phyloP scores from a whole-genome alignment of 2,888 invertebrate genomes.

The Temnothorax rugatulus region DNA sequence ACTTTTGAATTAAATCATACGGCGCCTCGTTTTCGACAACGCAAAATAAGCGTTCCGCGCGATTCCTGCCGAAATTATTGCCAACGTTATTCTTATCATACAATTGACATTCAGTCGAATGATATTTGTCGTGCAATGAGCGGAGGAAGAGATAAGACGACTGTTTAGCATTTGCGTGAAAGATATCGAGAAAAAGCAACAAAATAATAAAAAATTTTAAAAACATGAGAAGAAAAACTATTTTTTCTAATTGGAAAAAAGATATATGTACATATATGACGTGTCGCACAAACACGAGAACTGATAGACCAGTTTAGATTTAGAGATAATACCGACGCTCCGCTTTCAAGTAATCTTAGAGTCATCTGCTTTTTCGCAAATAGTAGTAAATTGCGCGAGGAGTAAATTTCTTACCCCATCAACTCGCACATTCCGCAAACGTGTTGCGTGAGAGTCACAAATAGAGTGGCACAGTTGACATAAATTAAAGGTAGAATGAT shows the following conservation, averaged over 20 bases:
- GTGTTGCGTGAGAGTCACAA: background rate
- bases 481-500: background rate
- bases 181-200: background rate
- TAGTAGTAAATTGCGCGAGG: background rate
- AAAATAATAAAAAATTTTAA: background rate
- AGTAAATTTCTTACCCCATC: conserved; percentile 3
- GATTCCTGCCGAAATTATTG: conserved; percentile 15
- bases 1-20: background rate
- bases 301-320: too few relatives aligned
- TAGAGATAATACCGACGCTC: background rate
- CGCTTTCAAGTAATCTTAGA: background rate
- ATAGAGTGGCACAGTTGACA: background rate
- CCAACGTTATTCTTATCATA: background rate
- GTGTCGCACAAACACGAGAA: too few relatives aligned
- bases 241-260: too few relatives aligned
- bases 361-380: background rate
- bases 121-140: background rate
- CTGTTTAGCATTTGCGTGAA: background rate
- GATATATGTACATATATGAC: too few relatives aligned
- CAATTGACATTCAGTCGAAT: background rate
- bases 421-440: conserved; percentile 27
- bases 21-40: background rate
- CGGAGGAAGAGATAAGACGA: background rate
- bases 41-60: conserved; percentile 25
- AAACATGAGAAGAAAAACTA: background rate